Base-by-base conservation (phyloP, 1,140 invertebrate genomes). In the Magallana angulata region DNA sequence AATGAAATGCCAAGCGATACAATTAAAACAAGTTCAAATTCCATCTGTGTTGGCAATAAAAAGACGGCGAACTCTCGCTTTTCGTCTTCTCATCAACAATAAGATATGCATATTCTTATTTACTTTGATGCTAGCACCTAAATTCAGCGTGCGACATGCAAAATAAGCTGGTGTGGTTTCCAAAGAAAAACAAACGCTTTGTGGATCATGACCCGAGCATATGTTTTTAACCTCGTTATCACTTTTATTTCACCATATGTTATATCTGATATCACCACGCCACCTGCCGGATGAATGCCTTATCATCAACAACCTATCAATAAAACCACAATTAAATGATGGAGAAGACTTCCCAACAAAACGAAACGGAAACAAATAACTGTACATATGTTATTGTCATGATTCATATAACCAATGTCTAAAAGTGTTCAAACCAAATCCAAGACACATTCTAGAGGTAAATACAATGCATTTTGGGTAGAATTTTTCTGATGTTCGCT, bases 181-280 rank as follows among this genome's bases (percentile, higher is more conserved):
- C 9, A 11, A 36, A 76, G 24, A 11, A 48, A 76, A 76, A 76
- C 68, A 76, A 76, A 76, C 68, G 68, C 24, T 18, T 76, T 9
- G 24, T 76, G 68, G 68, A 30, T 76, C 68, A 12, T 24, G 68
- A 76, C 68, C 68, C 68, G 24, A 76, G 8, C 68, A 76, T 76
- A 76, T 76, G 68, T 30, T 76, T 12, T 24, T 30, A 30, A 30
- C 68, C 68, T 76, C 68, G 68, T 76, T 76, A 76, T 76, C 68
- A 76, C 68, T 76, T 76, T 76, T 76, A 76, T 76, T 76, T 76
- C 68, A 76, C 68, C 68, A 76, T 76, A 76, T 76, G 68, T 76
- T 30, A 76, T 30, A 76, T 30, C 68, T 36, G 24, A 76, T 76
- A 76, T 30, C 68, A 30, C 68, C 18, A 30, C 68, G 68, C 68